Base-by-base conservation (phyloP, 2,888 invertebrate genomes). In the Psylliodes chrysocephalus region DNA sequence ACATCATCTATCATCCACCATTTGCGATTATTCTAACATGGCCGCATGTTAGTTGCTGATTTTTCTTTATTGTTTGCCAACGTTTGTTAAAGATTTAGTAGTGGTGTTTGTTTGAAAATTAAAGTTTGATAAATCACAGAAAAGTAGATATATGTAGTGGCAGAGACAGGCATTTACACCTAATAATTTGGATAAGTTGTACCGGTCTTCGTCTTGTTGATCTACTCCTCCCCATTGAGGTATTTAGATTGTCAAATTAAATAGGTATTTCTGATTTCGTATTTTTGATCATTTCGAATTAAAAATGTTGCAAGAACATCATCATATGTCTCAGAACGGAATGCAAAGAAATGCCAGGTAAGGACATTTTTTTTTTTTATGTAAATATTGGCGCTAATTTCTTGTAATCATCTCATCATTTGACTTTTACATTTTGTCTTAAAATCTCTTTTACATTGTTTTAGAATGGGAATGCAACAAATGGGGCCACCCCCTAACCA, bases 61-160 rank as follows among this genome's bases (percentile, higher is more conserved):
- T 89, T 89, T 89, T 90, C 90, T 90, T 90, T 90, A 89, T 88
- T 90, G 90, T 90, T 90, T 87, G 90, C 89, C 90, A 90, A 89
- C 83, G 82, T 76, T 82, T 78, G 81, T 79, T 76, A 78, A 79
- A 79, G 81, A 81, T 81, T 79, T 82, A 84, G 82, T 82, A 83
- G 82, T 82, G 84, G 84, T 84, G 85, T 82, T 83, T 83, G 81
- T 80, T 80, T 77, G 73, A 78, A 77, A 70, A 71, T 69, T 67
- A 66, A 64, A 67, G 63, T 46, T 62, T 67, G 38, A 63, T 54
- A 53, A 28, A 61, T 60, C 42, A 55, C n/a, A 54, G 30, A 57
- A 25, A 17, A 38, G 35, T 46, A 51, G 49, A 63, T 53, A 51
- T 51, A 57, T 56, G 44, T 55, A 66, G 42, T 52, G 18, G 38